Evolutionary conservation across 1,140 invertebrate species (phyloP).

Genomic region (Trichonephila clavata): DNA sequence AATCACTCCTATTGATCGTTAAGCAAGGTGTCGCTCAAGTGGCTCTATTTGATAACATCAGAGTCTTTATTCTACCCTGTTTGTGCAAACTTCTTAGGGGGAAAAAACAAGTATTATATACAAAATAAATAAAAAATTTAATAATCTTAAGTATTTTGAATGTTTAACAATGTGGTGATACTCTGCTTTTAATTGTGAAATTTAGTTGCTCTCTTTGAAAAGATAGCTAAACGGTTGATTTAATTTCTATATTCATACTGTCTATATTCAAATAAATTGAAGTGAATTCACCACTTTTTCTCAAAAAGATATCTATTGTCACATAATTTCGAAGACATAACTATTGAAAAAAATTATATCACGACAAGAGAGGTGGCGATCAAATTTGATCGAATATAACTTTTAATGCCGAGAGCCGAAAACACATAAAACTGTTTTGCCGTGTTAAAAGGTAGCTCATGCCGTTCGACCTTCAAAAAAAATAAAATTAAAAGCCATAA

Average conservation of each 20-base stretch:
- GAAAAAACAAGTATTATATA: too few relatives aligned
- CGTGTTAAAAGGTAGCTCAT: neutral
- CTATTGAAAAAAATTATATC: neutral
- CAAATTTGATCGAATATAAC: neutral
- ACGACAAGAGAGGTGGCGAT: neutral
- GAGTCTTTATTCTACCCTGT: too few relatives aligned
- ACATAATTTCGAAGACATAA: neutral
- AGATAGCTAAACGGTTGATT: neutral
- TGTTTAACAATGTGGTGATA: too few relatives aligned
- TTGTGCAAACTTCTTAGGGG: too few relatives aligned
- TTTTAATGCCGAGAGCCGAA: neutral
- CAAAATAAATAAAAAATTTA: too few relatives aligned
- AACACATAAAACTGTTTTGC: neutral
- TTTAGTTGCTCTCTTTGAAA: neutral
- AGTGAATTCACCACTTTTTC: neutral
- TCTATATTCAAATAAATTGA: neutral
- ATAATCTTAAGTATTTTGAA: too few relatives aligned
- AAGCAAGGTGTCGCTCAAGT: too few relatives aligned
- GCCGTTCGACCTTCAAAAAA: neutral
- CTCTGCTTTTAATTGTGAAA: too few relatives aligned
- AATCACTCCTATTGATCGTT: too few relatives aligned
- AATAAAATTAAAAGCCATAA: neutral
- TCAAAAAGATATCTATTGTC: neutral
- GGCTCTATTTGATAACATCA: too few relatives aligned
- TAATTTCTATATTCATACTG: neutral